phyloP scores from a whole-genome alignment of 1,140 invertebrate species.

The Eupristina koningsbergeri region DNA sequence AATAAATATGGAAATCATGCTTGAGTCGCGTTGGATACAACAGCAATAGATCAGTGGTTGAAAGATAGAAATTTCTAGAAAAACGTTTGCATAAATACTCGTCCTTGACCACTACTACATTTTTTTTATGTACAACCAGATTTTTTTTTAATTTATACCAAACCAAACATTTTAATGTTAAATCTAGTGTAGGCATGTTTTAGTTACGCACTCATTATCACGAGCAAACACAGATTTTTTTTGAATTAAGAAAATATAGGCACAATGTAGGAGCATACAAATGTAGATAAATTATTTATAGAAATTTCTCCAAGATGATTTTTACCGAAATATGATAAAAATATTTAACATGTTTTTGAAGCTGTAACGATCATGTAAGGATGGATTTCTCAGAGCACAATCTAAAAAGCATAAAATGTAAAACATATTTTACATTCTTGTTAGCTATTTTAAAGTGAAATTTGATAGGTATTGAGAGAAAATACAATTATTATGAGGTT shows the following conservation, averaged over 20 bases:
- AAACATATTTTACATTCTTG: not conserved
- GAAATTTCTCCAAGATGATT: not conserved
- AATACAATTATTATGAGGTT: not conserved
- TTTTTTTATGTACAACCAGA: not conserved
- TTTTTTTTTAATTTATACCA: not conserved
- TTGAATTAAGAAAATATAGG: not conserved
- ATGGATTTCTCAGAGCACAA: not conserved
- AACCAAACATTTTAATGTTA: not conserved
- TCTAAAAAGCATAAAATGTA: not conserved
- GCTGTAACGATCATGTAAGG: not conserved
- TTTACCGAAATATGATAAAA: not conserved
- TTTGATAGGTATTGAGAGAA: not conserved
- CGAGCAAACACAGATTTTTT: not conserved
- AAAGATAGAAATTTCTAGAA: not conserved
- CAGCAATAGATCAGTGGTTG: not conserved
- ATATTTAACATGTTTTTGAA: not conserved
- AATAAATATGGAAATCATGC: not conserved
- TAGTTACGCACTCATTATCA: constrained; percentile 36
- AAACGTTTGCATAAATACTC: not conserved
- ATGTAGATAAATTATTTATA: constrained; percentile 8
- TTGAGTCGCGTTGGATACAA: no score
- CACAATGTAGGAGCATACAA: not conserved
- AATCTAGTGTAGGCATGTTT: not conserved
- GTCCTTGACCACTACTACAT: not conserved
- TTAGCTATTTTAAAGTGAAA: constrained; percentile 7